phyloP scores from a whole-genome alignment of 2,113 vertebrate genomes.

The Phasianus colchicus region DNA sequence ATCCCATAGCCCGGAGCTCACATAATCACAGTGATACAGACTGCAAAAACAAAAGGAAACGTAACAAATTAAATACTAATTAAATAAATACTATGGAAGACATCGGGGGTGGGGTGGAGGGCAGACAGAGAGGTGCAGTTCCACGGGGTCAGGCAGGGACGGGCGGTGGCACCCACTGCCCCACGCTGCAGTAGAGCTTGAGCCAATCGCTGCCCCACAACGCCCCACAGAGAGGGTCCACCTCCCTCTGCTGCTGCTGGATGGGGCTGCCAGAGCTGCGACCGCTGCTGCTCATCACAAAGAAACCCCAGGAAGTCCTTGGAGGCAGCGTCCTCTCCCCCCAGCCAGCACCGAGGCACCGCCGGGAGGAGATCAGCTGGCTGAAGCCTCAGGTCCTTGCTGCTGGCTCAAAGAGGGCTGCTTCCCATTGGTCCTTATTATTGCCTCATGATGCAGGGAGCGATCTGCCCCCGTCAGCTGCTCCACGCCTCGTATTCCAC shows the following conservation, averaged over 20 bases:
- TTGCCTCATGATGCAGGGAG: conserved; percentile 79
- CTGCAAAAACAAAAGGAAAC: conserved; percentile 78
- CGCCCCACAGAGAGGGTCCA: not conserved
- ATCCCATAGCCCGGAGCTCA: conserved; percentile 44
- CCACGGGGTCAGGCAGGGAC: conserved; percentile 23
- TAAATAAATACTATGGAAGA: conserved; percentile 88
- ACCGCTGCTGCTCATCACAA: not conserved
- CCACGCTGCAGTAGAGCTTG: not conserved
- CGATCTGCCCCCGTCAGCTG: conserved; percentile 76
- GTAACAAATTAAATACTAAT: conserved; percentile 88
- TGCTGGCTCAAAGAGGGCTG: conserved; percentile 75
- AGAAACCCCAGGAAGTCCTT: not conserved
- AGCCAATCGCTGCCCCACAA: not conserved
- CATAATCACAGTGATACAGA: conserved; percentile 84
- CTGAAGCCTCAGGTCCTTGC: conserved; percentile 65
- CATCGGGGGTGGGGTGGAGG: conserved; percentile 60
- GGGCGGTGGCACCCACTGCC: not conserved
- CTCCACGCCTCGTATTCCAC: conserved; percentile 82
- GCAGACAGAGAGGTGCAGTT: conserved; percentile 57
- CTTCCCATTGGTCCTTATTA: conserved; percentile 81
- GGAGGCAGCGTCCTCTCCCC: conserved; percentile 6
- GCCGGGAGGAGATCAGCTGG: conserved; percentile 66
- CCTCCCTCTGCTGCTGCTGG: not conserved
- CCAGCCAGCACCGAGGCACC: not conserved
- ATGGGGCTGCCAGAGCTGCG: not conserved